phyloP scores from a whole-genome alignment of 2,113 vertebrate species.

The Sporophila hypoxantha region DNA sequence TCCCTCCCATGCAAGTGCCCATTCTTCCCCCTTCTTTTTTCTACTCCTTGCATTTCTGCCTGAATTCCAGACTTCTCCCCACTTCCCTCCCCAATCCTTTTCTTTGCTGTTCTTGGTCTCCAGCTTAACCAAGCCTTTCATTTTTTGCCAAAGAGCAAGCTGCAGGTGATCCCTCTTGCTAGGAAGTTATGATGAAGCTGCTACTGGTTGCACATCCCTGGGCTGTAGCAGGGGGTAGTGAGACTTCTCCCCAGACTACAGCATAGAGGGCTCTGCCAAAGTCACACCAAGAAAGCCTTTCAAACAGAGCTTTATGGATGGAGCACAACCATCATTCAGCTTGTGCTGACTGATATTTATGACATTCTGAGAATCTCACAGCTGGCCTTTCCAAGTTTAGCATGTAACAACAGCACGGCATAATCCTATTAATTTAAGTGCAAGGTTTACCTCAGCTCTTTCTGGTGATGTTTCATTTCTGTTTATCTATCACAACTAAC shows the following conservation, averaged over 20 bases:
- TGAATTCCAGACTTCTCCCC: not conserved
- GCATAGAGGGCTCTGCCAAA: not conserved
- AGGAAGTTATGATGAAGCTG: not conserved
- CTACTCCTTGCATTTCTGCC: not conserved
- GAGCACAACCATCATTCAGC: not conserved
- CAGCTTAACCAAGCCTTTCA: not conserved
- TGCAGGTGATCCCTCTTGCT: not conserved
- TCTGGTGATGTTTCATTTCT: not conserved
- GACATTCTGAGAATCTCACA: not conserved
- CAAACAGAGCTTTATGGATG: not conserved
- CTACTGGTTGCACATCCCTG: not conserved
- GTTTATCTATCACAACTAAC: not conserved
- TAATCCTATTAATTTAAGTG: not conserved
- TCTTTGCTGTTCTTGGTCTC: not conserved
- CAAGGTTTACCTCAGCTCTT: not conserved
- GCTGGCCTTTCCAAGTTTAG: not conserved
- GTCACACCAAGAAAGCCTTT: not conserved
- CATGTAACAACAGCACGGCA: not conserved
- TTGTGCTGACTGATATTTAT: not conserved
- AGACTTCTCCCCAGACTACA: not conserved
- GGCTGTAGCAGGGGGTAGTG: rapidly evolving
- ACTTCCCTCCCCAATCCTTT: not conserved
- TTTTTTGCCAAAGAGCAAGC: not conserved
- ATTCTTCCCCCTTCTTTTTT: not conserved
- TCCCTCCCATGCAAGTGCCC: not conserved